A percentile compares a stretch with the other conserved stretches of the same genome.
These are phyloP conservation scores for Hycleus phaleratus DNA, from an alignment of 1,140 invertebrate genomes.

Conservation along the genomic window DNA sequence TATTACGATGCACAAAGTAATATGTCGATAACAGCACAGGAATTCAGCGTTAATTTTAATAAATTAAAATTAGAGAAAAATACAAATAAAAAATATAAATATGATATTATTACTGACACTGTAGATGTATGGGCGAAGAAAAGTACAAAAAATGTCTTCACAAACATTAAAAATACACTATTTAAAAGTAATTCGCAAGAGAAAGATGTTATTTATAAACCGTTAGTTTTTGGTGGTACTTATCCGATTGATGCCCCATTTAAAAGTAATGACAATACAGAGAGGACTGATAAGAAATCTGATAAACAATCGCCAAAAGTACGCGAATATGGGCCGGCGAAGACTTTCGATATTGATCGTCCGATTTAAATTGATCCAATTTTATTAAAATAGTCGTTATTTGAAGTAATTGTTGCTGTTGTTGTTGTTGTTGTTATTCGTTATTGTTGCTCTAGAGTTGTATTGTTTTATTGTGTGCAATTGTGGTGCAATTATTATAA, in stretches of 20 bases:
- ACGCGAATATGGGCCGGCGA: conserved; percentile 42
- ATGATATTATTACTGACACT: conserved; percentile 52
- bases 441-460: too few species aligned
- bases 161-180: conserved; percentile 36
- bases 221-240: conserved; percentile 70
- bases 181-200: conserved; percentile 28
- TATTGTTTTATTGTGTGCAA: too few species aligned
- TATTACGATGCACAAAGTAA: conserved; percentile 31
- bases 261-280: conserved; percentile 14
- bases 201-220: conserved; percentile 45
- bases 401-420: background rate
- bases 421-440: too few species aligned
- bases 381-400: too few species aligned
- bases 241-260: conserved; percentile 68
- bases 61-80: conserved; percentile 23
- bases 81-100: conserved; percentile 30
- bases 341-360: conserved; percentile 56
- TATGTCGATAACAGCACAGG: conserved; percentile 34
- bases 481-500: too few species aligned
- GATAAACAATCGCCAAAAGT: conserved; percentile 25
- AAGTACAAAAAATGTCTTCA: conserved; percentile 32
- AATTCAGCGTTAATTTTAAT: conserved; percentile 30
- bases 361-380: conserved; percentile 39
- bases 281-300: conserved; percentile 11
- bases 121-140: conserved; percentile 51